Percentiles rank a stretch among this genome's conserved stretches.
Conservation (phyloP, 2,888 invertebrate genomes). For the Hoplodrina blanda region DNA sequence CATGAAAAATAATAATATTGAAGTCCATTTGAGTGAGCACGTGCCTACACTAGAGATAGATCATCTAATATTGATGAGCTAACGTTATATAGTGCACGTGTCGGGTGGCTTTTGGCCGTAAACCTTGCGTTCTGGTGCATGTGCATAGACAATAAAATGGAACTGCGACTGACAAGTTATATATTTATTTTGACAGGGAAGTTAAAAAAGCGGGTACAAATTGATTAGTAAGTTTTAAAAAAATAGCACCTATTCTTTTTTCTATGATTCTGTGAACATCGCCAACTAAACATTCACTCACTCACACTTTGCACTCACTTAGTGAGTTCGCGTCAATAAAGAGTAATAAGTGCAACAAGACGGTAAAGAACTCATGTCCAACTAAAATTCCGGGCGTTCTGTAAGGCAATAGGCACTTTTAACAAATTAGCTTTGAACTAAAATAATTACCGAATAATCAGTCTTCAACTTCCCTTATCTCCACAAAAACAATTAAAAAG, state of each 20-base stretch:
- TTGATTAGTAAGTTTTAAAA: too few relatives aligned
- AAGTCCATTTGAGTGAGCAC: slow-evolving; percentile 62
- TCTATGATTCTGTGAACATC: too few relatives aligned
- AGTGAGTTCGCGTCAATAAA: too few relatives aligned
- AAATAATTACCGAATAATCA: neutral
- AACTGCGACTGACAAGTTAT: neutral
- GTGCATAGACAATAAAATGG: slow-evolving; percentile 34
- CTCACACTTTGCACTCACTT: too few relatives aligned
- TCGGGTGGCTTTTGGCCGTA: slow-evolving; percentile 59
- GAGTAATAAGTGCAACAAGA: neutral
- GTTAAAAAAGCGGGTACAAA: neutral
- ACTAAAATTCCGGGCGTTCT: too few relatives aligned
- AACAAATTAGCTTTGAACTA: neutral
- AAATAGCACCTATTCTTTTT: too few relatives aligned
- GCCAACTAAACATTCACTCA: too few relatives aligned
- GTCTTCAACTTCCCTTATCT: neutral
- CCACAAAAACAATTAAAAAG: neutral
- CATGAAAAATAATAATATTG: slow-evolving; percentile 40
- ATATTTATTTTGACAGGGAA: neutral
- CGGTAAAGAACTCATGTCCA: neutral
- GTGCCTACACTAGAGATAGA: slow-evolving; percentile 57
- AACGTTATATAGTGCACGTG: slow-evolving; percentile 68
- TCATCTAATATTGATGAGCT: slow-evolving; percentile 81
- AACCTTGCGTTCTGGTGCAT: slow-evolving; percentile 36
- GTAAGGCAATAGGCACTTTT: too few relatives aligned